Percentiles rank a stretch among this genome's conserved stretches.
These are phyloP conservation scores for Solea solea DNA, from an alignment of 2,113 vertebrate species.

Conservation along the genomic window DNA sequence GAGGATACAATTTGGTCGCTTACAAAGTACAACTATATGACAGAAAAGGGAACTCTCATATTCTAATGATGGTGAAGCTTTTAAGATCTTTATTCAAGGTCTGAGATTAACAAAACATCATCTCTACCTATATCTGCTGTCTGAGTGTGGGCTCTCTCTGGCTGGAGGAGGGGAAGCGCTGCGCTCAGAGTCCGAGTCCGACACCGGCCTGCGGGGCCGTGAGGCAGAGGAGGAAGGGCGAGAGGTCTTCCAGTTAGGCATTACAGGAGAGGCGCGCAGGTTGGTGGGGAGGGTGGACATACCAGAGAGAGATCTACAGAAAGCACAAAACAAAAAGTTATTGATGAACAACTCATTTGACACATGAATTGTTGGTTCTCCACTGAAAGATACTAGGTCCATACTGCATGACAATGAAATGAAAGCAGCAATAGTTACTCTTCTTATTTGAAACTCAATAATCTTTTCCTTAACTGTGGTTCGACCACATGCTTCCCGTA, in stretches of 20 bases:
- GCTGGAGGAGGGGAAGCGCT: constrained; percentile 65
- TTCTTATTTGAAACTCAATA: no score
- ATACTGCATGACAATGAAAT: no score
- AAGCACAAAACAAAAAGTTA: constrained; percentile 3
- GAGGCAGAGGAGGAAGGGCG: constrained; percentile 57
- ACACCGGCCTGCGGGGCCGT: constrained; percentile 75
- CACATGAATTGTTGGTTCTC: no score
- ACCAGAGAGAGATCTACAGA: constrained; percentile 74
- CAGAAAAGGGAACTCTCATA: no score
- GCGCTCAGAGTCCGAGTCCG: constrained; percentile 80
- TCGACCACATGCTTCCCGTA: no score
- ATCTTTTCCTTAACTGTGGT: no score
- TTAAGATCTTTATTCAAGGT: neutral
- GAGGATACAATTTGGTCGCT: no score
- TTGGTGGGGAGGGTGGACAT: constrained; percentile 60
- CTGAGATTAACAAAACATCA: neutral
- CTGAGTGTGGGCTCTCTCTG: constrained; percentile 55
- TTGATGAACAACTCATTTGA: neutral
- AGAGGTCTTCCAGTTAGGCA: constrained; percentile 52
- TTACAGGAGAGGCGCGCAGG: constrained; percentile 68
- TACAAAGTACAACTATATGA: no score
- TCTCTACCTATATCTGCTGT: constrained; percentile 80
- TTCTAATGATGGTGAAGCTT: neutral
- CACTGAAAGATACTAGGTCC: no score
- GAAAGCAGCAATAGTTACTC: no score